A percentile compares a stretch with the other conserved stretches of the same genome.
Evolutionary conservation across 2,888 invertebrate species (phyloP).

Genomic region (Tuta absoluta): DNA sequence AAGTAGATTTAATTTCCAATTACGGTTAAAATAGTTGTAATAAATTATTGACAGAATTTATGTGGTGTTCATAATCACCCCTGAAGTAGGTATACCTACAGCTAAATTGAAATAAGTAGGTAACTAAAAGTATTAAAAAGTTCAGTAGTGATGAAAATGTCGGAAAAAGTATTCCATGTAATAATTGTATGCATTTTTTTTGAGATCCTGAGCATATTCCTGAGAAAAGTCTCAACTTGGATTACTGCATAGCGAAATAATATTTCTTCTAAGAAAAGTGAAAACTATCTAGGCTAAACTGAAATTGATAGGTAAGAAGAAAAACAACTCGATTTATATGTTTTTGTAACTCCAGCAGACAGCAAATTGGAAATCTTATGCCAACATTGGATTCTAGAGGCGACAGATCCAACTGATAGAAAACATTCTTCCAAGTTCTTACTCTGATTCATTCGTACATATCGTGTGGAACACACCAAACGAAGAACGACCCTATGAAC

Average conservation of each 20-base stretch:
- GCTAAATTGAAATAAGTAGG: background rate
- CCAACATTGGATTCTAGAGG: no score
- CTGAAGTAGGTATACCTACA: background rate
- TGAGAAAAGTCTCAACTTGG: background rate
- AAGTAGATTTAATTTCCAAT: background rate
- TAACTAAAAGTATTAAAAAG: background rate
- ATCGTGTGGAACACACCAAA: no score
- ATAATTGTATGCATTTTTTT: background rate
- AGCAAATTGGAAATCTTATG: no score
- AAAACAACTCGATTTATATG: background rate
- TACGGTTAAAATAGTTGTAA: background rate
- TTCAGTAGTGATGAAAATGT: background rate
- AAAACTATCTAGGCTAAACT: background rate
- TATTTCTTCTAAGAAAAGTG: background rate
- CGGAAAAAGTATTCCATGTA: conserved; percentile 1
- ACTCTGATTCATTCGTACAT: no score
- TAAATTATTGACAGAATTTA: conserved; percentile 1
- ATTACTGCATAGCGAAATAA: background rate
- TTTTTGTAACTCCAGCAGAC: no score
- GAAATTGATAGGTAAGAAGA: background rate
- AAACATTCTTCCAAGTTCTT: no score
- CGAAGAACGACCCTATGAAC: no score
- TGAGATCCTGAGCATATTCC: background rate
- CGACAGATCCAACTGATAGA: no score
- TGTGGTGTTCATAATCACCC: conserved; percentile 8